These are phyloP conservation scores for Cephus nigrinus DNA, from an alignment of 2,888 invertebrate genomes.

Conservation along the genomic window DNA sequence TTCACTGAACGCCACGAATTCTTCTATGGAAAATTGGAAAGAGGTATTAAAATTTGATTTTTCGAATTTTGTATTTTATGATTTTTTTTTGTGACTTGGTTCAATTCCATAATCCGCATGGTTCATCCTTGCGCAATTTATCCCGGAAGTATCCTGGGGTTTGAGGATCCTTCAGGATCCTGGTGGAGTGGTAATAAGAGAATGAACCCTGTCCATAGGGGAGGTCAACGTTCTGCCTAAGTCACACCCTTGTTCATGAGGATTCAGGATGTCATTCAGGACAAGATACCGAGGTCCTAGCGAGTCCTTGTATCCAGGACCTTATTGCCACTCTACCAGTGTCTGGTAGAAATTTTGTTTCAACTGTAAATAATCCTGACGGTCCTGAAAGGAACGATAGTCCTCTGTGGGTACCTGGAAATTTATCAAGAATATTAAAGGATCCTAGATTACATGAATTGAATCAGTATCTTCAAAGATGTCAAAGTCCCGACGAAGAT, in stretches of 20 bases:
- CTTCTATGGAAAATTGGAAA: neutral
- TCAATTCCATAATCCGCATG: neutral
- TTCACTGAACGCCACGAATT: too few species aligned
- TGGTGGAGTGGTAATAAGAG: slow-evolving; percentile 25
- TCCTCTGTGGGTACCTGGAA: neutral
- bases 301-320: neutral
- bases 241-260: neutral
- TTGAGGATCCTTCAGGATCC: slow-evolving; percentile 20
- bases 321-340: slow-evolving; percentile 21
- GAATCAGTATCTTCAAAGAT: neutral
- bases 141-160: neutral
- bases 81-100: neutral
- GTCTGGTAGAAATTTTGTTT: neutral
- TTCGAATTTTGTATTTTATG: neutral
- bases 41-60: neutral
- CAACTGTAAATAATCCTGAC: neutral
- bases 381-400: slow-evolving; percentile 8
- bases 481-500: neutral
- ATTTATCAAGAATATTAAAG: neutral
- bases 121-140: neutral
- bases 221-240: slow-evolving; percentile 12
- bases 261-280: neutral
- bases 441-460: neutral
- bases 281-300: neutral
- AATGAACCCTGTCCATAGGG: slow-evolving; percentile 26